phyloP scores from a whole-genome alignment of 2,888 invertebrate species.

The Apotomis betuletana region DNA sequence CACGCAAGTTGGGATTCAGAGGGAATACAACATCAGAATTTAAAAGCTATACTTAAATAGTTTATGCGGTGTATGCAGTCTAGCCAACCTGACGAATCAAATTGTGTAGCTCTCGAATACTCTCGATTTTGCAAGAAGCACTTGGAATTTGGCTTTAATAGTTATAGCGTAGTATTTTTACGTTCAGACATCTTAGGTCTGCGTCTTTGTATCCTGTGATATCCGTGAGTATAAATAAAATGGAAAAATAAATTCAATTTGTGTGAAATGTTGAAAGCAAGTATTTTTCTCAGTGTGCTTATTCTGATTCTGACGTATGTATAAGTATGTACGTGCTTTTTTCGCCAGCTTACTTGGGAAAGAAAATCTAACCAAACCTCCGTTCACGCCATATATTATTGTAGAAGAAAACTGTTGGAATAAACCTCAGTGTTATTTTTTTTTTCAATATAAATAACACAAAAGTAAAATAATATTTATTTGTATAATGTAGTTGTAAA shows the following conservation, averaged over 20 bases:
- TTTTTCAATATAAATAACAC: too few relatives aligned
- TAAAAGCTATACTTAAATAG: constrained; percentile 36
- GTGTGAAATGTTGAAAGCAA: background rate
- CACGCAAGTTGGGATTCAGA: constrained; percentile 33
- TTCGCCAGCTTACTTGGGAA: background rate
- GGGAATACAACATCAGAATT: constrained; percentile 31
- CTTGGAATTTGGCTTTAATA: background rate
- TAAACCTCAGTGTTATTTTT: background rate
- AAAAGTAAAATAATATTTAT: too few relatives aligned
- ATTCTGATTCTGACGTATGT: background rate
- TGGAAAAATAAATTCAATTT: background rate
- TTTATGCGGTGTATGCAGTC: constrained; percentile 36
- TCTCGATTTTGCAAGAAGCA: constrained; percentile 1
- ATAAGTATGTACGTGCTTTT: too few relatives aligned
- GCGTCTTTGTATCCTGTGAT: background rate
- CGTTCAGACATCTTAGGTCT: background rate
- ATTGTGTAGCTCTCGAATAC: constrained; percentile 5
- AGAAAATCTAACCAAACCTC: too few relatives aligned
- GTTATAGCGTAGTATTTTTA: background rate
- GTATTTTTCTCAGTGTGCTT: background rate
- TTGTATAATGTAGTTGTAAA: too few relatives aligned
- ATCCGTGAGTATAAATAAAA: background rate
- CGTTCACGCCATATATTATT: background rate
- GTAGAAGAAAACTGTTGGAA: background rate
- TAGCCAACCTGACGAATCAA: constrained; percentile 33